Base-by-base conservation (phyloP, 2,888 invertebrate species). In the Tyria jacobaeae region DNA sequence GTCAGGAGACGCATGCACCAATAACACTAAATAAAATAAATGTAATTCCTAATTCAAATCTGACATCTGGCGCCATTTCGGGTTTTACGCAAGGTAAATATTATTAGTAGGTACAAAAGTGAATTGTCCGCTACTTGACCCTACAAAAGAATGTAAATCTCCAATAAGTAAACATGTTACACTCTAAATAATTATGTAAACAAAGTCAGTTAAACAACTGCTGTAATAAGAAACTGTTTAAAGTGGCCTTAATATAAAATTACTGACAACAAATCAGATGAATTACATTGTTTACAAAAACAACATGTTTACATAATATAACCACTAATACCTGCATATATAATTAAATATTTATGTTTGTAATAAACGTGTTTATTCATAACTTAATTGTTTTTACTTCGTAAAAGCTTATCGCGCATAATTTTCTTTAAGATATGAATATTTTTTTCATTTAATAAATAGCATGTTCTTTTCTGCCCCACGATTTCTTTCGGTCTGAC, bases 311-410 rank as follows among this genome's bases (percentile, higher is more conserved):
- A 31, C 17, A 57, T 57, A 50, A 41, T 31, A 7, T 25, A 14
- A 34, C n/a, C n/a, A 27, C 47, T 53, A 25, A 21, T 21, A 21
- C 48, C 17, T 47, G 34, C 25, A 59, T 27, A 44, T 31, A 58
- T 41, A 17, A 27, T 14, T 35, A 9, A 9, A n/a, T 35, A 24
- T 21, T 55, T 37, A 48, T 15, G 24, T 48, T 25, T 35, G 49
- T 50, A 50, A 27, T 25, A 49, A n/a, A 31, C 31, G 24, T 51
- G 51, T 59, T 12, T 53, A 47, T 59, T 47, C 52, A 59, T 47
- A 14, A 52, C 35, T 12, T 47, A 35, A 59, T 54, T 54, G 37
- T 41, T 37, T 25, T 35, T 37, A 59, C 35, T 39, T 59, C 7
- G 21, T 47, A 27, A 57, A 15, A 14, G n/a, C 21, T 35, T 24